Base-by-base conservation (phyloP, 2,888 invertebrate species). In the Sthenelais limicola region DNA sequence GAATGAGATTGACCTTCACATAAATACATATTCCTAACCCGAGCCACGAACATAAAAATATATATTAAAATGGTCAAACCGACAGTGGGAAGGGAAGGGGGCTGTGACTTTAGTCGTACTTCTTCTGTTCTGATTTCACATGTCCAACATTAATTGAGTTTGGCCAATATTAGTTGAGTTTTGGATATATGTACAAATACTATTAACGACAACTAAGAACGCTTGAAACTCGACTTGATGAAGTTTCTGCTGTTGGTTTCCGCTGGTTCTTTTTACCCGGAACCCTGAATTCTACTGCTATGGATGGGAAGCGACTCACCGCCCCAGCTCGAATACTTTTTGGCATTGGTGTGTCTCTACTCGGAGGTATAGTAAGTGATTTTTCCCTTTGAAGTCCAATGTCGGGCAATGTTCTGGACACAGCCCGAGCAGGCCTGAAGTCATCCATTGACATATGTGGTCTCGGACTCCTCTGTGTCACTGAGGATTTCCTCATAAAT, bases 321-420 rank as follows among this genome's bases (percentile, higher is more conserved):
- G 62, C 15, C 2, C 62, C 62, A 7, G 62, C 35, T 43, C 62
- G 21, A 2, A 62, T 35, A 38, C 62, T 62, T 4, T 38, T 35
- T 3, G 62, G 62, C 62, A 62, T 62, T 2, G 62, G 62, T 4
- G 62, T 62, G 62, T 62, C 62, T 21, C 62, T 35, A 2, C 62
- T 43, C 24, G 43, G 38, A 1, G 62, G 62, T 21, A 43, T 62
- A 12, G 62, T 1, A 15, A 38, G 9, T 24, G 24, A 15, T 24
- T 35, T 24, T 15, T 62, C 62, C 1, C 38, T 12, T 5, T 24
- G 38, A 21, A 43, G 62, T 1, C 38, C 24, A n/a, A n/a, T n/a
- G 24, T 62, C 62, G 32, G 30, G 28, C 32, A 4, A 24, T 2
- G 62, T 9, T 24, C 62, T 21, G 24, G 26, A 24, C 38, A n/a